Evolutionary conservation across 2,888 invertebrate species (phyloP).

Genomic region (Hymenopus coronatus): DNA sequence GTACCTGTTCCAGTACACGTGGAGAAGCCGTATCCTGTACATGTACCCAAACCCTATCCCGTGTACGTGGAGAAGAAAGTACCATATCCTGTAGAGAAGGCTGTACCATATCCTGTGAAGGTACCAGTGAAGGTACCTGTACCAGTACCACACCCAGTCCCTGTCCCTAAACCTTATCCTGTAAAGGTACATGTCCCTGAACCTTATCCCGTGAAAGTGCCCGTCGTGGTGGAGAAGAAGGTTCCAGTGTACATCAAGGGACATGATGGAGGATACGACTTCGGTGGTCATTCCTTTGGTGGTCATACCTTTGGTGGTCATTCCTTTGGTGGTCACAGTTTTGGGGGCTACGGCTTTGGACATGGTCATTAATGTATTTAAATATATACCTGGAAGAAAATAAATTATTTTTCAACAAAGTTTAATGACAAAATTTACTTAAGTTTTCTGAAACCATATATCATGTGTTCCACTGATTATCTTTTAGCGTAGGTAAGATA

Average conservation of each 20-base stretch:
- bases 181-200: background rate
- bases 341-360: background rate
- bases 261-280: background rate
- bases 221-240: background rate
- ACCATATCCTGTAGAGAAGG: background rate
- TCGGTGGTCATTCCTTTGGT: background rate
- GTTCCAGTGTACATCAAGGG: background rate
- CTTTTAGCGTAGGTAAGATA: too few species aligned
- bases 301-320: background rate
- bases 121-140: background rate
- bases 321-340: background rate
- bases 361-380: background rate
- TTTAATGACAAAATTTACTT: too few species aligned
- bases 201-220: background rate
- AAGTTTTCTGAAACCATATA: too few species aligned
- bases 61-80: background rate
- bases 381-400: background rate
- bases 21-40: background rate
- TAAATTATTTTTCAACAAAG: background rate
- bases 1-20: background rate
- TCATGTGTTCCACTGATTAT: too few species aligned
- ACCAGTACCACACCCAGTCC: background rate
- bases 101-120: background rate
- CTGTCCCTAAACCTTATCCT: background rate
- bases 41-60: background rate